phyloP scores from a whole-genome alignment of 2,797 vertebrate species.

The Cyclura pinguis region DNA sequence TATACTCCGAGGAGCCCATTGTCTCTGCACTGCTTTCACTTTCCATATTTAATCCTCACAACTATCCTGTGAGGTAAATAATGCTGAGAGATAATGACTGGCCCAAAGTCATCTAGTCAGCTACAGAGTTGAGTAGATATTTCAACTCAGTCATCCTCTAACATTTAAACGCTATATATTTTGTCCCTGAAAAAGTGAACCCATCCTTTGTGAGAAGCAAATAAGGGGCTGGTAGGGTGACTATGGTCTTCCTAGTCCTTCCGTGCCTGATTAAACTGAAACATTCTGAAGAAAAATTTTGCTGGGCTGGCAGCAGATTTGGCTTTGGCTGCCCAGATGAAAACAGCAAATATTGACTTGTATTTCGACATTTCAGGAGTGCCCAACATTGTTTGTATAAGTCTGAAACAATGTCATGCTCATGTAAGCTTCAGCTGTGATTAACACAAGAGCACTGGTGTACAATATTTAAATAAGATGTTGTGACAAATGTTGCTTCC shows the following conservation, averaged over 20 bases:
- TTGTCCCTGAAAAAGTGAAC: not conserved
- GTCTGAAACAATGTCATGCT: slow-evolving; percentile 28
- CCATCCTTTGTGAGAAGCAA: not conserved
- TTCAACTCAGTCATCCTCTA: not conserved
- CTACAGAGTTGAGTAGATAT: not conserved
- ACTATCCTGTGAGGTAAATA: not conserved
- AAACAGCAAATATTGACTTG: slow-evolving; percentile 67
- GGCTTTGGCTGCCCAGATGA: slow-evolving; percentile 51
- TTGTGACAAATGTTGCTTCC: not conserved
- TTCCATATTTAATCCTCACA: slow-evolving; percentile 4
- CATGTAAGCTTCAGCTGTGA: slow-evolving; percentile 33
- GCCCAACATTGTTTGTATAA: slow-evolving; percentile 16
- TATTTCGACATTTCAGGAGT: slow-evolving; percentile 62
- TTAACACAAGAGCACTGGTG: slow-evolving; percentile 36
- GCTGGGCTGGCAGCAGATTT: slow-evolving; percentile 47
- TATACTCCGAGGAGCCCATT: not conserved
- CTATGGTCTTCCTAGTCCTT: not conserved
- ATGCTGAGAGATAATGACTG: not conserved
- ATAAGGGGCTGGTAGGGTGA: not conserved
- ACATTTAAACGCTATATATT: not conserved
- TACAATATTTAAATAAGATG: slow-evolving; percentile 37
- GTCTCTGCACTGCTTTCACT: not conserved
- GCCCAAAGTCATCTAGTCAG: not conserved
- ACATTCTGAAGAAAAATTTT: slow-evolving; percentile 44
- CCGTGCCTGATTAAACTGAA: slow-evolving; percentile 42